Base-by-base conservation (phyloP, 2,797 vertebrate genomes). In the Pampus argenteus region DNA sequence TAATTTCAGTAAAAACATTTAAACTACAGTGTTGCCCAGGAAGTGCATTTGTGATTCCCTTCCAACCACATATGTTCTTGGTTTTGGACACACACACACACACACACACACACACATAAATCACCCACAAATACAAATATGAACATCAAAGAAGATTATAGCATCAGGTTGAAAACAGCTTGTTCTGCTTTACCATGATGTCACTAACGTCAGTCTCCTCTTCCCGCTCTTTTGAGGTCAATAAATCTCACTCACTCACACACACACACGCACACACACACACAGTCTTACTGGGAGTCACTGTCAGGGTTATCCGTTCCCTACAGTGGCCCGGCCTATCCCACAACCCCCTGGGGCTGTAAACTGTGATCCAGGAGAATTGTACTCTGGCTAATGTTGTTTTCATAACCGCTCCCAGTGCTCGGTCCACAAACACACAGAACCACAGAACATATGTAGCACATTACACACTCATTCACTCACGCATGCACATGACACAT, bases 351-450 rank as follows among this genome's bases (percentile, higher is more conserved):
- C 72, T 10, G 60, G 72, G 86, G 84, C 62, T 78, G 58, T 72
- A 86, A 81, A 77, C 88, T 87, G 82, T 86, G 90, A 81, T 86
- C 88, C 85, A 75, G 72, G 69, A 86, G 82, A 79, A 84, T 64
- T 88, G 88, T 66, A 85, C 71, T 87, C 81, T 84, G 86, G 58
- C 54, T 79, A 90, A 73, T 22, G 28, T 3, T 92, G 89, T 90
- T 92, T 89, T 91, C 60, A 68, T 83, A 90, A 88, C 74, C 85
- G 26, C 90, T 91, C 89, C 89, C 83, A 85, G 65, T 82, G 70
- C 75, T 82, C 48, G 0, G 56, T 89, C 77, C 75, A 83, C 81
- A 91, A 93, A 89, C 86, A 90, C 68, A 65, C 47, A 69, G 67
- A 76, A 51, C 70, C 80, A 78, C 76, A 74, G 66, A 90, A 80